phyloP scores from a whole-genome alignment of 2,888 invertebrate species.

The Achlya flavicornis region DNA sequence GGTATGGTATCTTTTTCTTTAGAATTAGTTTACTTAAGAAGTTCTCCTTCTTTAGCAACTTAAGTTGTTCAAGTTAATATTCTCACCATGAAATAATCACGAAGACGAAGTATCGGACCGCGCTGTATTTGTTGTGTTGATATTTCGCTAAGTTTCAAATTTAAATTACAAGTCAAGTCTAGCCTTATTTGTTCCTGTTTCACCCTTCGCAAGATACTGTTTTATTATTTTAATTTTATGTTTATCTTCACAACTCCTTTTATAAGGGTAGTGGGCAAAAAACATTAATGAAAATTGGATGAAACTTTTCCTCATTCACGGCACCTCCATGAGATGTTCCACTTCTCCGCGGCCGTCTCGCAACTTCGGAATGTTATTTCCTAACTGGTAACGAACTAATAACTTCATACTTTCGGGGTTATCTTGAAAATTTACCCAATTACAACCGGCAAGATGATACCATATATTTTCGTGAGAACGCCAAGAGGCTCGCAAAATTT shows the following conservation, averaged over 20 bases:
- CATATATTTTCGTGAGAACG: neutral
- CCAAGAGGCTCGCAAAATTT: neutral
- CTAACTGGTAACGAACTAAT: constrained; percentile 37
- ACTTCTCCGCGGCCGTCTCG: constrained; percentile 22
- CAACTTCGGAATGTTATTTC: constrained; percentile 35
- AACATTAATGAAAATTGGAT: constrained; percentile 34
- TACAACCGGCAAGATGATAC: constrained; percentile 3
- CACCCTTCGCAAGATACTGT: neutral
- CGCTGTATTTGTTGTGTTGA: neutral
- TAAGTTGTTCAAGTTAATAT: neutral
- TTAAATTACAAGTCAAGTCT: neutral
- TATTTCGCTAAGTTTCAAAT: neutral
- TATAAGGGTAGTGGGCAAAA: constrained; percentile 21
- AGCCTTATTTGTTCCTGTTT: neutral
- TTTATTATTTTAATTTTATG: neutral
- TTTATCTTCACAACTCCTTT: constrained; percentile 22
- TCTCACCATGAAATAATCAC: neutral
- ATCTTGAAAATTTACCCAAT: constrained; percentile 12
- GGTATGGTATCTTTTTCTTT: neutral
- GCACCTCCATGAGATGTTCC: constrained; percentile 25
- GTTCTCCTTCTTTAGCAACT: neutral
- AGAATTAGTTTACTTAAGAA: neutral
- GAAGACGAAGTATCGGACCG: neutral
- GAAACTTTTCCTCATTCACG: constrained; percentile 24
- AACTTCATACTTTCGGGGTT: constrained; percentile 31